A percentile compares a stretch with the other conserved stretches of the same genome.
These are phyloP conservation scores for Heptranchias perlo DNA, from an alignment of 2,113 vertebrate species.

Conservation along the genomic window DNA sequence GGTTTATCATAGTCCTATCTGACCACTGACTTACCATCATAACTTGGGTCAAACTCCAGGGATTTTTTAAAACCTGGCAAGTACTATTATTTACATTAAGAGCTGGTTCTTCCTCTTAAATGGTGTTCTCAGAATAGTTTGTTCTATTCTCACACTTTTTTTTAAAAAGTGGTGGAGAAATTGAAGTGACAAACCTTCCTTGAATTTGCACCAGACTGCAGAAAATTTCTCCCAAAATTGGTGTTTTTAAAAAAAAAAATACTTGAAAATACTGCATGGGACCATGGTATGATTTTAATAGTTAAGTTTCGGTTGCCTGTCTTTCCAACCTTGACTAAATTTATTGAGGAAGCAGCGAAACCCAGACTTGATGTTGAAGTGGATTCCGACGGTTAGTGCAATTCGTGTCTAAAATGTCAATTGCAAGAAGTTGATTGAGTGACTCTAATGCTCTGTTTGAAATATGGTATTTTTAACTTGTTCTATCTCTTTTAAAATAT, in stretches of 20 bases:
- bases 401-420: not conserved
- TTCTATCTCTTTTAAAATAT: not conserved
- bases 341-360: not conserved
- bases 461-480: conserved; percentile 19
- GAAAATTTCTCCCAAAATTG: not conserved
- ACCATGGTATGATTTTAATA: not conserved
- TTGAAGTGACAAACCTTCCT: not conserved
- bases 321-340: not conserved
- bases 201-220: not conserved
- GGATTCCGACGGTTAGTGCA: not conserved
- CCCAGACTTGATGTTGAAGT: not conserved
- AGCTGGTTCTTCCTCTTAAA: not conserved
- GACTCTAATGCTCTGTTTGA: conserved; percentile 2
- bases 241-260: not conserved
- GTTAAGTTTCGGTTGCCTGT: not conserved
- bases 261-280: not conserved
- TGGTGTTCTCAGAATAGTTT: not conserved
- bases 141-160: not conserved
- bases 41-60: not conserved
- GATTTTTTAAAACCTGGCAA: not conserved
- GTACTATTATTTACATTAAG: not conserved
- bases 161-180: not conserved
- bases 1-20: not conserved
- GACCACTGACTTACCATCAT: not conserved
- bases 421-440: conserved; percentile 3